phyloP scores from a whole-genome alignment of 2,113 vertebrate species.

The Plestiodon gilberti region DNA sequence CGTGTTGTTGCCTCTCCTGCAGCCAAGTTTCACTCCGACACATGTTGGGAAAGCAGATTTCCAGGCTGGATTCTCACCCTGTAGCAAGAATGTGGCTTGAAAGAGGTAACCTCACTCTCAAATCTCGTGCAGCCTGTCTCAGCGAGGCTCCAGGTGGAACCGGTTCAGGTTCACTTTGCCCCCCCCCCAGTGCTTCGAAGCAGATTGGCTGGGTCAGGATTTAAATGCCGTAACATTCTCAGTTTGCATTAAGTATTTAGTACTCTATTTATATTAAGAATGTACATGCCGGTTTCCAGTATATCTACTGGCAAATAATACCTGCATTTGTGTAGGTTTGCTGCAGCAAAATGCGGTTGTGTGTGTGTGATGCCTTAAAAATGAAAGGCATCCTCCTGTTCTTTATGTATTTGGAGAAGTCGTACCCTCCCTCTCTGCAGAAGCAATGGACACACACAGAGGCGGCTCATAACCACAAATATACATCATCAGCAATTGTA shows the following conservation, averaged over 20 bases:
- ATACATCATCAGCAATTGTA: too few species aligned
- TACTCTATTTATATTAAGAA: too few species aligned
- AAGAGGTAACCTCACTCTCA: conserved; percentile 20
- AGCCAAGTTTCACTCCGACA: not conserved
- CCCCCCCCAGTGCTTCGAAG: not conserved
- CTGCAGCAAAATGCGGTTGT: too few species aligned
- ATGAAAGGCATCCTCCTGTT: too few species aligned
- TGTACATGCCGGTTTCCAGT: too few species aligned
- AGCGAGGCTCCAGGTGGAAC: not conserved
- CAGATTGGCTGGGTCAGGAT: rapidly evolving
- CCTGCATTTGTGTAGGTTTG: too few species aligned
- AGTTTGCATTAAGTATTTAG: not conserved
- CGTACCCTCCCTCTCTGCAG: too few species aligned
- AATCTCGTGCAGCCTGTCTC: not conserved
- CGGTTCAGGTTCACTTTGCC: not conserved
- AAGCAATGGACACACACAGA: too few species aligned
- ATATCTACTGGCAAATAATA: too few species aligned
- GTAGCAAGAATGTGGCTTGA: not conserved
- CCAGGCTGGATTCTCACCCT: not conserved
- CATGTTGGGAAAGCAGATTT: not conserved
- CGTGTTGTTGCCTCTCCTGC: not conserved
- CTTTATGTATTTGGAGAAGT: too few species aligned
- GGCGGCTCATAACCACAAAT: too few species aligned
- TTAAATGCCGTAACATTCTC: not conserved
- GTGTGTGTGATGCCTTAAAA: too few species aligned